These are phyloP conservation scores for Anoplolepis gracilipes DNA, from an alignment of 1,140 invertebrate genomes.

Conservation along the genomic window DNA sequence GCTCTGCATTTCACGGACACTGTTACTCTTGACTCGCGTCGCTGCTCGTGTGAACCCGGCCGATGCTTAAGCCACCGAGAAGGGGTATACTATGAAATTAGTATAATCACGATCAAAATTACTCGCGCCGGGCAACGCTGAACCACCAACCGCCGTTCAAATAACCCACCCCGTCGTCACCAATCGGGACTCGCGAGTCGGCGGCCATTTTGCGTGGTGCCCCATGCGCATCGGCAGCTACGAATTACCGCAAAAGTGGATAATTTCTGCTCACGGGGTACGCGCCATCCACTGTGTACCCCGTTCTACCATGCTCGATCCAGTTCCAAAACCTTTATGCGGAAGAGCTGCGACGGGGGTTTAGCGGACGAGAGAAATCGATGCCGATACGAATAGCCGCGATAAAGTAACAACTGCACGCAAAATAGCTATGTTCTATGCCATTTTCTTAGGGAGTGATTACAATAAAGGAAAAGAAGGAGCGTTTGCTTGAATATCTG, in stretches of 20 bases:
- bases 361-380: constrained; percentile 28
- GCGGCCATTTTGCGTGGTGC: constrained; percentile 76
- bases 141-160: constrained; percentile 80
- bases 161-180: constrained; percentile 76
- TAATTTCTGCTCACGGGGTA: constrained; percentile 67
- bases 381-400: constrained; percentile 38
- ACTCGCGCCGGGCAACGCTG: constrained; percentile 72
- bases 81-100: constrained; percentile 79
- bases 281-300: neutral
- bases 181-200: constrained; percentile 71
- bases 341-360: constrained; percentile 17
- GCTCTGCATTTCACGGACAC: constrained; percentile 66
- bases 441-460: constrained; percentile 56
- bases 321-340: constrained; percentile 31
- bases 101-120: constrained; percentile 82
- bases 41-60: constrained; percentile 71
- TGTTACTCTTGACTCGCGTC: constrained; percentile 66
- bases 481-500: constrained; percentile 15
- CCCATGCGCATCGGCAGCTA: constrained; percentile 67
- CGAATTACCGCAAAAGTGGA: constrained; percentile 78
- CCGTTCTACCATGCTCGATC: neutral
- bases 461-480: constrained; percentile 44
- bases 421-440: constrained; percentile 52
- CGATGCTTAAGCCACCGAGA: constrained; percentile 75
- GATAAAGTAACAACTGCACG: constrained; percentile 58